These are phyloP conservation scores for Circaetus cinerascens DNA, from an alignment of 2,113 vertebrate genomes.

Conservation along the genomic window DNA sequence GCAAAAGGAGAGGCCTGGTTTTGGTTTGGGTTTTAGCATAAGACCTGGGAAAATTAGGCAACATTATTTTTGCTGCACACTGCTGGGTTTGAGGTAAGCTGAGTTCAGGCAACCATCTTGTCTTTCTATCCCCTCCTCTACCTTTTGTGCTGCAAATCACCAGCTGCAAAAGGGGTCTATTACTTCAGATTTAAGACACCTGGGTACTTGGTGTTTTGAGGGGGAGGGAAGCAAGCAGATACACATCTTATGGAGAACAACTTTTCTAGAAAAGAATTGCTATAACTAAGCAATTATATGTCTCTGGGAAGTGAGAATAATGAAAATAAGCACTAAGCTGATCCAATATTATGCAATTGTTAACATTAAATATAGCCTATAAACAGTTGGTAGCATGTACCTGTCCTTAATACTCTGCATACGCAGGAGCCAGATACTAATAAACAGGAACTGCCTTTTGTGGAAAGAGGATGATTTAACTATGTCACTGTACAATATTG, in stretches of 20 bases:
- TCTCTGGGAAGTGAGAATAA: not conserved
- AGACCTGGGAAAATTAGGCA: not conserved
- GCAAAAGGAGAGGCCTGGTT: not conserved
- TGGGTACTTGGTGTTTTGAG: not conserved
- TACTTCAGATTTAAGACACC: not conserved
- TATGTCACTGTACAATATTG: not conserved
- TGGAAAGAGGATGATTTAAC: not conserved
- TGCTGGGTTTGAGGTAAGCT: not conserved
- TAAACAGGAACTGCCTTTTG: not conserved
- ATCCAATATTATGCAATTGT: not conserved
- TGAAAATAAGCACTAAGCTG: not conserved
- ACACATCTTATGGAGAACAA: not conserved
- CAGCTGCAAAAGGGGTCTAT: not conserved
- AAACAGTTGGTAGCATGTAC: not conserved
- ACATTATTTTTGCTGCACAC: fast-evolving
- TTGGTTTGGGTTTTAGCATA: not conserved
- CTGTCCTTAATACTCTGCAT: not conserved
- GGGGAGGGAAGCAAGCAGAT: not conserved
- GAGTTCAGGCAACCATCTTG: not conserved
- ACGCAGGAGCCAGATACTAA: not conserved
- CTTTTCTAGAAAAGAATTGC: not conserved
- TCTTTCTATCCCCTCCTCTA: not conserved
- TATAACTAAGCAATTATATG: not conserved
- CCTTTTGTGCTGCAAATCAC: not conserved
- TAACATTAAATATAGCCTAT: not conserved